phyloP scores from a whole-genome alignment of 2,797 vertebrate species.

The Leucoraja ocellata region DNA sequence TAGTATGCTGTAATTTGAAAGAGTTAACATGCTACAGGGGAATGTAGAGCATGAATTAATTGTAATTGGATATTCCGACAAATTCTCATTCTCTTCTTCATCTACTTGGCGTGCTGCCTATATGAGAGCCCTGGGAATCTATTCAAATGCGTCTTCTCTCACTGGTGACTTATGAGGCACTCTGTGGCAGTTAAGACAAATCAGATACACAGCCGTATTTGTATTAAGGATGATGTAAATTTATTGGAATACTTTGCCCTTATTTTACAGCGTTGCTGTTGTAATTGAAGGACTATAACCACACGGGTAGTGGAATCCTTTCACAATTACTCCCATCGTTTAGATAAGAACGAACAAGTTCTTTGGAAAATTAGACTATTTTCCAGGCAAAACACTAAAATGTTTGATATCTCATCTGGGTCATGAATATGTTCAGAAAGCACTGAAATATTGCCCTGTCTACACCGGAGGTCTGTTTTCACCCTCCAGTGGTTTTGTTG shows the following conservation, averaged over 20 bases:
- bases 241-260: neutral
- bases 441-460: neutral
- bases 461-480: neutral
- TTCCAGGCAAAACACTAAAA: neutral
- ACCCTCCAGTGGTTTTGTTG: neutral
- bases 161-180: neutral
- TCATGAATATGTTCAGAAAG: neutral
- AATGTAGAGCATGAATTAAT: neutral
- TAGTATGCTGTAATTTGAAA: neutral
- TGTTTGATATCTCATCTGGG: neutral
- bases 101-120: neutral
- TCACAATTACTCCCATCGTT: neutral
- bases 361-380: slow-evolving; percentile 9
- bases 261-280: neutral
- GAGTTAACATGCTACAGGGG: slow-evolving; percentile 7
- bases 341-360: neutral
- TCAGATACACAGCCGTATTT: neutral
- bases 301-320: neutral
- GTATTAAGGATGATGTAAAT: slow-evolving; percentile 24
- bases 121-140: neutral
- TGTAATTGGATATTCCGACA: neutral
- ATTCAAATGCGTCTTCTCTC: neutral
- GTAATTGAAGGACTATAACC: neutral
- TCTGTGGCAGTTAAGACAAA: neutral
- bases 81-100: slow-evolving; percentile 26